A percentile compares a stretch with the other conserved stretches of the same genome.
Conservation (phyloP, 1,140 invertebrate genomes). For the Drepana arcuata region DNA sequence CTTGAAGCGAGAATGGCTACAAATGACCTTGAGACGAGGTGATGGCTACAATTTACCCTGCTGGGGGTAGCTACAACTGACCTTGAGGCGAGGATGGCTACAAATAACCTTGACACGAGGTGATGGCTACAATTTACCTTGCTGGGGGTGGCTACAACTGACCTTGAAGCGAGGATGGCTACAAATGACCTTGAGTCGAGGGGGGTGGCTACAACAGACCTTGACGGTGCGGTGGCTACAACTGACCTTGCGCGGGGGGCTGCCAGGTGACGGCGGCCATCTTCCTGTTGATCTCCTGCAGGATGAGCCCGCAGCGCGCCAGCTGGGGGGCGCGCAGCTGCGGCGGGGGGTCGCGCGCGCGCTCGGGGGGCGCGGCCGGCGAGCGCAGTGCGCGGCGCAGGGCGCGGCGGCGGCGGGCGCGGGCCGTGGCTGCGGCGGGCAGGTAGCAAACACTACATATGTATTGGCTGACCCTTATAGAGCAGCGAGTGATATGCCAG, state of each 20-base stretch:
- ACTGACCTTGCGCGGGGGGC: conserved; percentile 52
- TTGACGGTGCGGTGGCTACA: neutral
- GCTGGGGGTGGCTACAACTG: no score
- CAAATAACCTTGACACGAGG: no score
- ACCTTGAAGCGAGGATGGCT: no score
- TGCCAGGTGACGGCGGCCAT: conserved; percentile 80
- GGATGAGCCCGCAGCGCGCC: conserved; percentile 72
- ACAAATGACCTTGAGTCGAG: no score
- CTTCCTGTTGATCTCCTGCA: conserved; percentile 83
- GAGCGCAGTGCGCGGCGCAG: conserved; percentile 32
- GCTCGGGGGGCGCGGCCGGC: conserved; percentile 16
- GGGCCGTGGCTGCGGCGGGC: conserved; percentile 21
- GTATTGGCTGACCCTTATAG: neutral
- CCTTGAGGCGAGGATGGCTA: no score
- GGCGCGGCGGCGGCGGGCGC: conserved; percentile 39
- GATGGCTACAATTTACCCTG: no score
- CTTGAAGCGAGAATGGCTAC: no score
- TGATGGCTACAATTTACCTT: no score
- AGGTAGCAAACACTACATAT: neutral
- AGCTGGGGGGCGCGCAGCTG: conserved; percentile 45
- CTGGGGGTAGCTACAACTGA: no score
- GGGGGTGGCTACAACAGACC: neutral
- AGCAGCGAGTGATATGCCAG: neutral
- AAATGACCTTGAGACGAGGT: no score
- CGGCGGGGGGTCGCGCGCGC: conserved; percentile 44